Base-by-base conservation (phyloP, 2,113 vertebrate species). In the Menura novaehollandiae region DNA sequence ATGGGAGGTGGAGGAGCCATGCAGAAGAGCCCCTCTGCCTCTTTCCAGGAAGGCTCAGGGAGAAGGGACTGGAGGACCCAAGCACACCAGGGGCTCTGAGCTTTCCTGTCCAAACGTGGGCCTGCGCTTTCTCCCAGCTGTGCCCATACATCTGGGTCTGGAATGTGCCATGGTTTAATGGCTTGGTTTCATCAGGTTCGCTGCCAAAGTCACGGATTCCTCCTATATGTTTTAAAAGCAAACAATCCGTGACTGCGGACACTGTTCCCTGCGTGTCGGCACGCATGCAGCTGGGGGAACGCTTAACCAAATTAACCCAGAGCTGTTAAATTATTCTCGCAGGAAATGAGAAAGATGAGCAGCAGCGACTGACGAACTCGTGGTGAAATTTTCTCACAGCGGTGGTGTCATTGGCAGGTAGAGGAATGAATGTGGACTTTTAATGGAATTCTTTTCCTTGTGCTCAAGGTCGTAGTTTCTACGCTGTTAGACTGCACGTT, bases 211-310 rank as follows among this genome's bases (percentile, higher is more conserved):
- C 85, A 77, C 1, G 8, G 89, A 83, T 93, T 94, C 85, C 77
- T 89, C 73, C 91, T 89, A 3, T 89, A 30, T 49, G 28, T 89
- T 95, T 95, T 44, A 77, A 85, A 79, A 92, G 77, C 84, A 95
- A 96, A 64, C 73, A 92, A 5, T 69, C 85, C 3, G 2, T 94
- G 88, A 18, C 58, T 66, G 71, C 0, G 10, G 67, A 1, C 2
- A 0, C 46, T 53, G 46, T 93, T 85, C 82, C 69, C 43, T 72
- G 14, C 64, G 10, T 47, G 64, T 51, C 69, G 3, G 86, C 59
- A 47, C 1, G 0, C 14, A 3, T 8, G 81, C 64, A 64, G 74
- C 87, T 83, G 91, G 53, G 71, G 77, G 78, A 94, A 35, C 81
- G 3, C 51, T 80, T 55, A 53, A 77, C 78, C 63, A 17, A 43